Base-by-base conservation (phyloP, 2,888 invertebrate genomes). In the Netelia fuscicornis region DNA sequence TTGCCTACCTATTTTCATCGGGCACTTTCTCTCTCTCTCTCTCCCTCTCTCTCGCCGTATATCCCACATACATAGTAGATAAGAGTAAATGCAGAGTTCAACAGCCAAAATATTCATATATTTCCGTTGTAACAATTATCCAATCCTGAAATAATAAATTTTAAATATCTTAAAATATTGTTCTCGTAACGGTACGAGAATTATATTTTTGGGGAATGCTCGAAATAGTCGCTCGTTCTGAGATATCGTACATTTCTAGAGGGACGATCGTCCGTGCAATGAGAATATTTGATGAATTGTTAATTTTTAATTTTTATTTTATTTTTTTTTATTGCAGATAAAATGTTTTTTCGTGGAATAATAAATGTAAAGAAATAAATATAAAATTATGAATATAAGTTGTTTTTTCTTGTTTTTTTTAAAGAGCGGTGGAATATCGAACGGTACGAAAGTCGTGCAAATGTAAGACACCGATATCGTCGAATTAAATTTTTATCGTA, bases 1-100 rank as follows among this genome's bases (percentile, higher is more conserved):
- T 30, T 67, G 62, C 30, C 9, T 48, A 42, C 44, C 11, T 68
- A 68, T 75, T 67, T 62, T 67, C 75, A 60, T 52, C 68, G 48
- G 54, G 44, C 67, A 60, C 71, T 62, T 17, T 17, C 17, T 17
- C 17, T 17, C 17, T 17, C 17, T 17, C 17, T 20, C 56, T 42
- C 10, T n/a, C 58, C 64, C 74, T 13, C 64, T 42, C 37, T 8
- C 68, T 25, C 48, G 13, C 2, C 9, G 52, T 44, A 10, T 20
- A 30, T 30, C 5, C 48, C 68, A 0, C 23, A 20, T 25, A 52
- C 3, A 67, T 20, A 10, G 25, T 67, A 11, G 23, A 25, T 68
- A 56, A 48, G 54, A 3, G 37, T 9, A 70, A n/a, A 56, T 17
- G 23, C 37, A n/a, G n/a, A 56, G 9, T 25, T 11, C 6, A 30